Percentiles rank a stretch among this genome's conserved stretches.
These are phyloP conservation scores for Mormyrops boulengeri DNA, from an alignment of 2,797 vertebrate species.

Conservation along the genomic window DNA sequence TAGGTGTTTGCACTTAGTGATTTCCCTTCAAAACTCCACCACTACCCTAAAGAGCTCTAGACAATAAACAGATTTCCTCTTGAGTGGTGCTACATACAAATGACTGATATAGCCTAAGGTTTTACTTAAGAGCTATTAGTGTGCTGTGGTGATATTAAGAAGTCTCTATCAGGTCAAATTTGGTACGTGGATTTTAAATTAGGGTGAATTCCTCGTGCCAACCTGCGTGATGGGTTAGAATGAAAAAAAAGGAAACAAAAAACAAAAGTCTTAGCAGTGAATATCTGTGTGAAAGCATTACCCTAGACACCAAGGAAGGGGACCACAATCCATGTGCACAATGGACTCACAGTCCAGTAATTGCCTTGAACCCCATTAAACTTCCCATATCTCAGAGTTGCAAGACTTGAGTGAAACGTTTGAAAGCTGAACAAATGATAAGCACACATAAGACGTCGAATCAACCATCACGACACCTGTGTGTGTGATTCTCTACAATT, in stretches of 20 bases:
- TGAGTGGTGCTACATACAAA: not conserved
- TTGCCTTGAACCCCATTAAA: not conserved
- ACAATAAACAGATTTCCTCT: not conserved
- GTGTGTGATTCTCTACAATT: not conserved
- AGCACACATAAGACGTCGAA: not conserved
- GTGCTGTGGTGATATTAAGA: not conserved
- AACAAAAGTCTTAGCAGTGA: not conserved
- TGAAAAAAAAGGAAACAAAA: not conserved
- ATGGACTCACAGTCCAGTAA: not conserved
- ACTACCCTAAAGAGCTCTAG: not conserved
- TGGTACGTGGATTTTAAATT: not conserved
- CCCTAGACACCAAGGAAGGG: not conserved
- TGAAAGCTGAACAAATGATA: not conserved
- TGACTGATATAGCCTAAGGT: not conserved
- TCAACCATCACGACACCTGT: not conserved
- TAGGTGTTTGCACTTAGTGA: not conserved
- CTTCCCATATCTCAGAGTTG: not conserved
- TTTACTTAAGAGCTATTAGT: not conserved
- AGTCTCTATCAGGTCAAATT: not conserved
- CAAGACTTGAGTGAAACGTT: not conserved
- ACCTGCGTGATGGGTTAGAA: not conserved
- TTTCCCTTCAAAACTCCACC: not conserved
- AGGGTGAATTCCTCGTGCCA: not conserved
- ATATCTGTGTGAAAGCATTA: not conserved
- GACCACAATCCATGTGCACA: not conserved